Evolutionary conservation across 2,797 vertebrate genomes (phyloP), one percentile per base, ranked within the genome.

Genomic region (Margarornis squamiger): DNA sequence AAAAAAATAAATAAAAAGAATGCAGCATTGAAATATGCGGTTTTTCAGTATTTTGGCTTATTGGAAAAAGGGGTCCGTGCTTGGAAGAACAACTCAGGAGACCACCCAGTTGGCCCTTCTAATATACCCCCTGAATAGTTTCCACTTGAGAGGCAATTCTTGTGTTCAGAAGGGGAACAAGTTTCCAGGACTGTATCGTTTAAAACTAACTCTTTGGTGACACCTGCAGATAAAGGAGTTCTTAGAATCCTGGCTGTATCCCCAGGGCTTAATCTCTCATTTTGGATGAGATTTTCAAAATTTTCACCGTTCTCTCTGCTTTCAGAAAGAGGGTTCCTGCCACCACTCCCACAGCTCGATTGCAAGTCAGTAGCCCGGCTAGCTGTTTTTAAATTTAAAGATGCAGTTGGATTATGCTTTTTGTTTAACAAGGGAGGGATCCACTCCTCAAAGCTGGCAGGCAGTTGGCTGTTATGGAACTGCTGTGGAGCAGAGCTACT

Each of bases 81-180:
- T 65, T 82, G 76, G 72, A 93, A 79, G 72, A 97, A 97, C 63
- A 97, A 84, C 75, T 98, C 98, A 9, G 97, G 97, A 63, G 98
- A 98, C 97, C 97, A 98, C 36, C 38, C 51, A 55, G 61, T 0
- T 52, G 84, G 41, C 20, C 48, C 13, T 80, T 76, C 49, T 51
- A 80, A 12, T 26, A 87, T 11, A 86, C 43, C 7, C 10, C 29
- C 19, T 36, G 75, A 49, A 13, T 9, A 49, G 88, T 66, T 43
- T 46, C 73, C 58, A 52, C 13, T 30, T 21, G 85, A 61, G 57
- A 81, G 48, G 63, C 6, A 36, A 82, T 32, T 85, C 61, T 54
- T 86, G n/a, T 68, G 36, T 83, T 93, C 78, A 51, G 79, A 91
- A 95, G 62, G 54, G n/a, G 67, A 78, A 73, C n/a, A 70, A 27